Evolutionary conservation across 1,140 invertebrate species (phyloP), one percentile per base, ranked within the genome.

Genomic region (Uloborus diversus): DNA sequence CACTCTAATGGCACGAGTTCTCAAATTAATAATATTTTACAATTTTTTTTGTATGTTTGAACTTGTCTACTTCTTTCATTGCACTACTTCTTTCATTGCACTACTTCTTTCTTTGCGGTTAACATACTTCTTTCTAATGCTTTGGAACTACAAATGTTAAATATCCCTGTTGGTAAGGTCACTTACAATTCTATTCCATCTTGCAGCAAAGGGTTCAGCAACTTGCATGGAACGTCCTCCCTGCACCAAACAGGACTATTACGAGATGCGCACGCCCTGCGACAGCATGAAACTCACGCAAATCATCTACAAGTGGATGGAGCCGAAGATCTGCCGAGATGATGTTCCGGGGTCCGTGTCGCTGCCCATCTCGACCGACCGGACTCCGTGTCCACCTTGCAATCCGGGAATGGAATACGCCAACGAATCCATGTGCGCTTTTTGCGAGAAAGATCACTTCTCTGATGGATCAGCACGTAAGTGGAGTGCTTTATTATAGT

Each of bases 191-290:
- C 49, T 1, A 53, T 17, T 53, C 64, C 33, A 20, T 13, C 20
- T 61, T 82, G 86, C 89, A 73, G 69, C 85, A 53, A 81, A 83
- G 71, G 89, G 89, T 37, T 86, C 89, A 4, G 51, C 83, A 0
- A 82, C 83, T 32, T 92, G 91, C 83, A 80, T 84, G n/a, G 81
- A 83, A 4, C 83, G 88, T 79, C 89, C 89, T 33, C 83, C 87
- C 0, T 92, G 91, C 84, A 87, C 86, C 1, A 82, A 84, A 47
- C 84, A 85, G 53, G 91, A 92, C 84, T 92, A 88, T 81, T 91
- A 89, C 83, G 86, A 88, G 78, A 82, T 86, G 17, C 86, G 88
- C 76, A 86, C 86, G n/a, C 86, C 87, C 4, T 91, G 89, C 85
- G 86, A 89, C 82, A 79, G 84, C 17, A 86, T 87, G 32, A 87